These are phyloP conservation scores for Tiaroga cobitis DNA, from an alignment of 2,797 vertebrate genomes.

Conservation along the genomic window DNA sequence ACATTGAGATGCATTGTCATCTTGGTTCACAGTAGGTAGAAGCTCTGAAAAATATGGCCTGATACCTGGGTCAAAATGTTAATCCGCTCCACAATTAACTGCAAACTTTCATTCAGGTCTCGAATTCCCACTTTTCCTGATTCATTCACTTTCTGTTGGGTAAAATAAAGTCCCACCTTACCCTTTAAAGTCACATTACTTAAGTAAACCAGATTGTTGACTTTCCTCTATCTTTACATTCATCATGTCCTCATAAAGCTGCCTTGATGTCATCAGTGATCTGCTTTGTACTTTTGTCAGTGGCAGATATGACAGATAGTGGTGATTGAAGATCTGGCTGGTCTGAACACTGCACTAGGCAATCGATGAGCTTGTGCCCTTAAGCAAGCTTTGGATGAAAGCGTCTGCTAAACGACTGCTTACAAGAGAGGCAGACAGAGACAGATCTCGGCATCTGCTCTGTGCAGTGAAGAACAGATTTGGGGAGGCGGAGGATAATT, in stretches of 20 bases:
- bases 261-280: background rate
- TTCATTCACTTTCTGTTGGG: background rate
- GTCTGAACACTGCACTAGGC: background rate
- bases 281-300: conserved; percentile 1
- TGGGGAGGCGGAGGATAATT: conserved; percentile 25
- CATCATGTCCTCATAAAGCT: background rate
- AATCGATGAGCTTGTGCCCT: background rate
- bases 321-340: background rate
- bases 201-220: background rate
- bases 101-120: background rate
- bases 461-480: conserved; percentile 17
- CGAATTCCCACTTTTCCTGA: background rate
- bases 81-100: background rate
- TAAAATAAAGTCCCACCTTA: background rate
- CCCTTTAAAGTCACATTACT: background rate
- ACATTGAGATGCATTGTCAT: background rate
- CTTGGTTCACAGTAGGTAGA: background rate
- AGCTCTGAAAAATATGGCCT: background rate
- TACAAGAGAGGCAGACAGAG: conserved; percentile 4
- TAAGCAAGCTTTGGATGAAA: background rate
- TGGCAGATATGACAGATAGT: conserved; percentile 1
- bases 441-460: conserved; percentile 2
- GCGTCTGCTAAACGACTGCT: conserved; percentile 16
- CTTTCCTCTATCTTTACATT: background rate
- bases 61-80: background rate